Conservation (phyloP, 2,797 vertebrate species). For the Uromys caudimaculatus region DNA sequence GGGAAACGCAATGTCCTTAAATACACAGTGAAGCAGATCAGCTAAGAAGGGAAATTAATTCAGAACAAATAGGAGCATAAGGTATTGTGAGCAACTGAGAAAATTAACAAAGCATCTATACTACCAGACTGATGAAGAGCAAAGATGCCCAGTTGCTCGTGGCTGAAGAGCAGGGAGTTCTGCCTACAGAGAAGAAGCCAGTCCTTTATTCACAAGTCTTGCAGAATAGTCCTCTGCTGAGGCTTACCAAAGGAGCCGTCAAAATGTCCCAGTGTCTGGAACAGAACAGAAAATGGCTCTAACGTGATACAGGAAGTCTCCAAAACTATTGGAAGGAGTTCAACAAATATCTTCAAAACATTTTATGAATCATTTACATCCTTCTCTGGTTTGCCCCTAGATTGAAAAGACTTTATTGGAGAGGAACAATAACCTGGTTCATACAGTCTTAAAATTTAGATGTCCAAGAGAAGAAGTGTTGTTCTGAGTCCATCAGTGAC, state of each 20-base stretch:
- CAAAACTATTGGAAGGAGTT: background rate
- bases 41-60: constrained; percentile 68
- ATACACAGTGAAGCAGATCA: constrained; percentile 58
- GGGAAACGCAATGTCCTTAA: constrained; percentile 70
- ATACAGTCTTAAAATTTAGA: background rate
- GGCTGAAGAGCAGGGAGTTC: background rate
- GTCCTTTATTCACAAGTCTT: background rate
- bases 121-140: constrained; percentile 36
- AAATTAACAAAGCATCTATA: constrained; percentile 52
- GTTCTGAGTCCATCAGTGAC: background rate
- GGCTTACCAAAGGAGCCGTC: background rate
- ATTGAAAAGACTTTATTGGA: background rate
- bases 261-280: background rate
- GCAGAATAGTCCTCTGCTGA: background rate
- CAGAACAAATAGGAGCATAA: constrained; percentile 71
- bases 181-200: background rate
- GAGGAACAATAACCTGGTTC: background rate
- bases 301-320: background rate
- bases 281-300: background rate
- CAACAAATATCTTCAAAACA: background rate
- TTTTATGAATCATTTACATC: constrained; percentile 18
- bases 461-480: background rate
- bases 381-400: background rate
- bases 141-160: background rate
- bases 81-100: constrained; percentile 60